Evolutionary conservation across 2,888 invertebrate genomes (phyloP), one percentile per base, ranked within the genome.

Genomic region (Drosophila barbarae): DNA sequence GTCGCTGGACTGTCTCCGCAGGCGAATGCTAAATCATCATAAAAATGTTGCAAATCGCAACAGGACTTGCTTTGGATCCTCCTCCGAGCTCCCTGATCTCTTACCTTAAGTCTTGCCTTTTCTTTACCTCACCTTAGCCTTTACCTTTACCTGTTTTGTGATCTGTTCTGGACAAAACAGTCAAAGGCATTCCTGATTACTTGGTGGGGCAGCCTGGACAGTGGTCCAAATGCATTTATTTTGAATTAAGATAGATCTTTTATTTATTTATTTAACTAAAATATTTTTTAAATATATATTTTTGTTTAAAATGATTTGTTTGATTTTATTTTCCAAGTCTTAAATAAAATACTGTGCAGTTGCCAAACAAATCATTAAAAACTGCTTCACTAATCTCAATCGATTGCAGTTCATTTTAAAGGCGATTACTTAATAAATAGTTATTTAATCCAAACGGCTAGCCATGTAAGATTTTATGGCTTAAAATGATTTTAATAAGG

Each of bases 1-100:
- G 64, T 55, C 53, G 69, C 52, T 34, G 39, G 41, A 30, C 46
- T 64, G 74, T 68, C 64, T 68, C 68, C 64, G 53, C 71, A 63
- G 77, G 77, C 74, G 74, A 74, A 73, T 72, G 82, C 71, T 82
- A 82, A 82, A 82, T 82, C 86, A 82, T 76, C 71, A 76, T 69
- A 76, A 69, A 76, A 77, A 71, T 71, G 69, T 74, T 73, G 71
- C 71, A 74, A 61, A 60, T 54, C 79, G 69, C 86, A 76, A 76
- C 81, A 84, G 84, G 74, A 78, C 68, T 71, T 55, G 63, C 47
- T 58, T 12, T 13, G 15, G 18, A 12, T 12, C n/a, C 34, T 4
- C 36, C n/a, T 21, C 28, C 21, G 9, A 38, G 56, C 26, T 28
- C 21, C 63, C 12, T 13, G 5, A 8, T n/a, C n/a, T 47, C 12